Evolutionary conservation across 2,113 vertebrate species (phyloP).

Genomic region (Himantopus leucocephalus): DNA sequence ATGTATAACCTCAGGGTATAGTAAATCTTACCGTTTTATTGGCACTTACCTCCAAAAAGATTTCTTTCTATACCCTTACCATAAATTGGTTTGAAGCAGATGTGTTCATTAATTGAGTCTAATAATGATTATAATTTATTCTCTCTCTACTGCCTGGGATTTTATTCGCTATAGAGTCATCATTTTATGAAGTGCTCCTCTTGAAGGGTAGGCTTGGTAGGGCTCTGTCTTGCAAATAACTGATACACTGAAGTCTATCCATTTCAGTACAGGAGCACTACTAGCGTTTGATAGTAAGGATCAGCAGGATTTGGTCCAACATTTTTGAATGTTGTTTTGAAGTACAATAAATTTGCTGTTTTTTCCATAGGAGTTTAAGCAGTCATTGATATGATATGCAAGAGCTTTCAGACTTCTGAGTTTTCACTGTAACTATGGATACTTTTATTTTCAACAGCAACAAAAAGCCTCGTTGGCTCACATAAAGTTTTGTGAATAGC

Average conservation of each 20-base stretch:
- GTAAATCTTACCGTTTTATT: neutral
- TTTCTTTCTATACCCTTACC: neutral
- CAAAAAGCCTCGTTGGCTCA: neutral
- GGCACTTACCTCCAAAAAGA: neutral
- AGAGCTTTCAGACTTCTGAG: neutral
- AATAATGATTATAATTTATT: neutral
- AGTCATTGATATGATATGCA: neutral
- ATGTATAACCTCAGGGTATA: neutral
- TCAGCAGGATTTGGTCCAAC: neutral
- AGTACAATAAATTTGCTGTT: accelerated
- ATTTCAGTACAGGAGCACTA: neutral
- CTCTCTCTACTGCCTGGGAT: neutral
- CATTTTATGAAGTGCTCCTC: neutral
- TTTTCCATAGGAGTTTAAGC: neutral
- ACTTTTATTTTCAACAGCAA: neutral
- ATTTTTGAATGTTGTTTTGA: neutral
- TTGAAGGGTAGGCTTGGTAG: neutral
- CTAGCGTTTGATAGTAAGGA: neutral
- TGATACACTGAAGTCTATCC: neutral
- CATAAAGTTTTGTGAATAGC: neutral
- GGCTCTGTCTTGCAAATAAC: neutral
- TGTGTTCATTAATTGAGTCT: slow-evolving; percentile 18
- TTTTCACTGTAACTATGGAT: neutral
- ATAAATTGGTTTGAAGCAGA: slow-evolving; percentile 6
- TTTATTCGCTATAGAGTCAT: neutral